These are phyloP conservation scores for Dioctria linearis DNA, from an alignment of 2,888 invertebrate species.

Conservation along the genomic window DNA sequence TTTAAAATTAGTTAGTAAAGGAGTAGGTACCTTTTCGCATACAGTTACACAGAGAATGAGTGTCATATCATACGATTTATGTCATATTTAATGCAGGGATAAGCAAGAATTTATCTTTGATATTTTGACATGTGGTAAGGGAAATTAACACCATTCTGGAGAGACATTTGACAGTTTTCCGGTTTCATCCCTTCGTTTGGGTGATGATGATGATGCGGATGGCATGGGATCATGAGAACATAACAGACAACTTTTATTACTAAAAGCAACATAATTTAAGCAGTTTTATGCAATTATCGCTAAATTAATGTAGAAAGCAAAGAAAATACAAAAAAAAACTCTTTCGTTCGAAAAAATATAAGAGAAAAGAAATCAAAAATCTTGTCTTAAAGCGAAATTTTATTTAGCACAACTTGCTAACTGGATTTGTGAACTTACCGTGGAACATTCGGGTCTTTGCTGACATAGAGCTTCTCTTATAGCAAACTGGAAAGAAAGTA, in stretches of 20 bases:
- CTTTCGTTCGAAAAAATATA: background rate
- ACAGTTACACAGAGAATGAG: background rate
- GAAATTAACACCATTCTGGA: slow-evolving; percentile 37
- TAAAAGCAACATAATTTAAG: slow-evolving; percentile 9
- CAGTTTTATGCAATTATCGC: slow-evolving; percentile 26
- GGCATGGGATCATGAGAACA: too few relatives aligned
- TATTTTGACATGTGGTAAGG: slow-evolving; percentile 48
- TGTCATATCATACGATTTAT: slow-evolving; percentile 37
- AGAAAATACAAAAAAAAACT: background rate
- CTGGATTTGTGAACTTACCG: slow-evolving; percentile 60
- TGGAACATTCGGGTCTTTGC: slow-evolving; percentile 63
- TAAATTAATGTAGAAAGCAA: background rate
- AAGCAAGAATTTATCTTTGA: slow-evolving; percentile 39
- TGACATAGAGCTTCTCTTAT: slow-evolving; percentile 62
- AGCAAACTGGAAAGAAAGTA: slow-evolving; percentile 61
- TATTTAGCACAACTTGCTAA: slow-evolving; percentile 1
- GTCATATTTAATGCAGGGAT: slow-evolving; percentile 52
- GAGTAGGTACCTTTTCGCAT: too few relatives aligned
- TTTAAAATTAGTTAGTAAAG: too few relatives aligned
- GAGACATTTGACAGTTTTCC: slow-evolving; percentile 20
- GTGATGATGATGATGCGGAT: background rate
- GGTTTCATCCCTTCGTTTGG: background rate
- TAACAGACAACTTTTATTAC: background rate
- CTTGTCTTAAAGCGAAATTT: background rate
- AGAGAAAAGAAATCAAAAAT: slow-evolving; percentile 1